Evolutionary conservation across 2,888 invertebrate species (phyloP), one percentile per base, ranked within the genome.

Genomic region (Azorinus chamasolen): DNA sequence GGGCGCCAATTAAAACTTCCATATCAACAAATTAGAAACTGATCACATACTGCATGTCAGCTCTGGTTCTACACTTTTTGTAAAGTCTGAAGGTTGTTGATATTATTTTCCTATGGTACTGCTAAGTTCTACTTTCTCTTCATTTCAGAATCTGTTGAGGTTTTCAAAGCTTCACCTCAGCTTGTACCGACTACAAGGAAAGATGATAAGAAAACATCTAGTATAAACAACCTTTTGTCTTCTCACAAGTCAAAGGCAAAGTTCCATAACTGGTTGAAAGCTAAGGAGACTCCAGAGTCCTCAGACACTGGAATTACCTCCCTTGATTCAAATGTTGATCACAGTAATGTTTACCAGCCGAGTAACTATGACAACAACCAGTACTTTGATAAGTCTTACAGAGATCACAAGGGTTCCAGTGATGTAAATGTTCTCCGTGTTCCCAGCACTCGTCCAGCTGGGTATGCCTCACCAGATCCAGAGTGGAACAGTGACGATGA

Each of bases 201-300:
- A 0, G 0, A 16, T 16, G 32, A 14, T 1, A 27, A 45, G 1
- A 3, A 45, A 25, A 46, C 59, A 8, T 18, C n/a, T 20, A 59
- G 39, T 14, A 32, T 59, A 24, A 46, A 25, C 10, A 59, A 59
- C 32, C 27, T 59, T 18, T 32, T 59, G 8, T 5, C 76, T 0
- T 64, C 75, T 0, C 72, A 75, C n/a, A 80, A 71, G 50, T 76
- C 81, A 22, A 83, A 80, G 45, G 85, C 78, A 14, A 83, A 76
- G 46, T 85, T 85, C 57, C 75, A 83, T 53, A 83, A 80, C 54
- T 87, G 87, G 87, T 62, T 87, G 14, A 80, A 81, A 50, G 71
- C 79, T 8, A 78, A 82, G 71, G 62, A 82, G 5, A 51, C 55
- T 10, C 48, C 53, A 16, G 48, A 39, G 50, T 16, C 45, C 20